Evolutionary conservation across 2,113 vertebrate species (phyloP).

Genomic region (Calyptomena viridis): DNA sequence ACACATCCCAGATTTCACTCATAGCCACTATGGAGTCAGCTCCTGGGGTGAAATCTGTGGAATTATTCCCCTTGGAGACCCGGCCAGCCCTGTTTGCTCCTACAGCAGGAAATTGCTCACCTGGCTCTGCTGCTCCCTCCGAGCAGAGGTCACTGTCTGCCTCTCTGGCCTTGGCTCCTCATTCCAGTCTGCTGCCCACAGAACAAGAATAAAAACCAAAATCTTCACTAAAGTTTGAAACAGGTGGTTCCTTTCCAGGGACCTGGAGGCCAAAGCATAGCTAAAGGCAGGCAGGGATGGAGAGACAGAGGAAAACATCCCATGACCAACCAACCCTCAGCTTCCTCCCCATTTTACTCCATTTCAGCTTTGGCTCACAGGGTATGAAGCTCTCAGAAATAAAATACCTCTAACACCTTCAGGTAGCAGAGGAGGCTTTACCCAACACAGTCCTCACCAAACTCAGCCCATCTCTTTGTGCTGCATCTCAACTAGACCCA

Average conservation of each 20-base stretch:
- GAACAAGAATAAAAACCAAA: neutral
- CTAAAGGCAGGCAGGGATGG: neutral
- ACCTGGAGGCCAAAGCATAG: neutral
- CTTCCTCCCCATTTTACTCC: neutral
- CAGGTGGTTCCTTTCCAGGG: neutral
- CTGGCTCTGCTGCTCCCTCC: neutral
- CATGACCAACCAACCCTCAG: fast-evolving
- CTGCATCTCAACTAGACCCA: neutral
- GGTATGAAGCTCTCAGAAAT: neutral
- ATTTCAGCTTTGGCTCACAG: neutral
- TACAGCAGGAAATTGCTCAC: neutral
- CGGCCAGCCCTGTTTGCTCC: neutral
- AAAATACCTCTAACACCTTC: neutral
- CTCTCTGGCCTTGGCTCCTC: neutral
- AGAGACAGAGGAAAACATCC: neutral
- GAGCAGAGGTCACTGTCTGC: neutral
- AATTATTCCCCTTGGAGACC: neutral
- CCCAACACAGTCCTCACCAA: neutral
- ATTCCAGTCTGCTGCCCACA: neutral
- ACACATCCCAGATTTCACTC: neutral
- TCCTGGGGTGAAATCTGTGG: neutral
- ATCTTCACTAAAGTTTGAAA: neutral
- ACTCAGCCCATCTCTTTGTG: neutral
- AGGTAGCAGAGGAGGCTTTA: neutral
- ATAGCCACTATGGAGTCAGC: neutral